Evolutionary conservation across 2,797 vertebrate genomes (phyloP), one percentile per base, ranked within the genome.

Genomic region (Silurus aristotelis): DNA sequence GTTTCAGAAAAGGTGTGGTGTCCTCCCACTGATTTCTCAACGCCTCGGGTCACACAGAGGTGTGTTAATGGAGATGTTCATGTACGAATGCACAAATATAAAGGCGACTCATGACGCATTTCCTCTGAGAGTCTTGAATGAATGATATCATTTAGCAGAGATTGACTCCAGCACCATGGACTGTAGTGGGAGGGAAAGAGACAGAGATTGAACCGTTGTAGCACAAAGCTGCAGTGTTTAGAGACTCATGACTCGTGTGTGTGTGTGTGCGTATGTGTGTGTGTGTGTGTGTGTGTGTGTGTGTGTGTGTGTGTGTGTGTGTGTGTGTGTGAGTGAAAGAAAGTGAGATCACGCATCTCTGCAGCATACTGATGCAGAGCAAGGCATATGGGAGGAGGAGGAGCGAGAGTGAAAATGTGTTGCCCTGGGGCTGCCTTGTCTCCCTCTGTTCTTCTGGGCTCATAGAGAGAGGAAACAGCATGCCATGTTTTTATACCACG

Each of bases 401-500:
- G 88, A 89, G 86, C 89, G 84, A 83, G 79, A 86, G 82, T 85
- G 85, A 81, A 87, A 89, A 88, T 83, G 87, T 87, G 89, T 91
- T 91, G 93, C 94, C 91, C 89, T 88, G 87, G 93, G 91, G 92
- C 93, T 84, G 91, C 82, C 56, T 93, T 93, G 87, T 83, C 87
- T 91, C 87, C 58, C 90, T 89, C 84, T 92, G 92, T 88, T 92
- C 83, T 93, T 90, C 90, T 89, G 79, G 90, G 87, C 85, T 82
- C 70, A 58, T 64, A 77, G 83, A 27, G 83, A 86, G 86, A 88
- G 87, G 87, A 89, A 83, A 84, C 93, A 91, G 80, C 83, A 90
- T 92, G 80, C 89, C 94, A 88, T 91, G 87, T 80, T 93, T 93
- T 88, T 90, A 91, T 93, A 92, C 93, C 93, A 77, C 79, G 91